Base-by-base conservation (phyloP, 1,140 invertebrate species). In the Cotesia chilonis region DNA sequence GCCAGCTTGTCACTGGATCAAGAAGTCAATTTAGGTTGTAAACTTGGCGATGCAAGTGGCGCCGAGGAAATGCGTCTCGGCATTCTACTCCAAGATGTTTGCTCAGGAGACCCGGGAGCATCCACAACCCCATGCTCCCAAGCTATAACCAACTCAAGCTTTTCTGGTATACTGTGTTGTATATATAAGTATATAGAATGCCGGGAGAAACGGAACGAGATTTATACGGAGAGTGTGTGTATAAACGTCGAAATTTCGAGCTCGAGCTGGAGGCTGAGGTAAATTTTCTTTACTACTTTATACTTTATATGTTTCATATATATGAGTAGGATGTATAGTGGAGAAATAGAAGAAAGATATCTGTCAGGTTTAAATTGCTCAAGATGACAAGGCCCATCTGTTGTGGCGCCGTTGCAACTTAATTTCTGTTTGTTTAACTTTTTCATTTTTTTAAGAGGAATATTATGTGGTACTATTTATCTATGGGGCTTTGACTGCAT, bases 381-480 rank as follows among this genome's bases (percentile, higher is more conserved):
- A 63, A 71, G 67, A 83, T 85, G 84, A 87, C 80, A 76, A 79
- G 82, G 82, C 81, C 81, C 85, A 87, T 87, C 84, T 85, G 85
- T 76, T 78, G 77, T 85, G 85, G 85, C 85, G 85, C 84, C 85
- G 81, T 84, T 47, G 41, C 41, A 47, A 82, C 72, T 71, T 74
- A 78, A 59, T 80, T 83, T 83, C 83, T 85, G 83, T 85, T 86
- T 85, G 81, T 84, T 83, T 85, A 83, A 82, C 80, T 81, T 84
- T 75, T 69, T 47, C 6, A 41, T 35, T 47, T 28, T 47, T 47
- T 47, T 47, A 47, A 5, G 10, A 47, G 10, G 5, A 47, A 47
- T 47, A 47, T 47, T 47, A 2, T 9, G 5, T 47, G 41, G 6
- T 47, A 47, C 41, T 47, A 10, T 47, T 47, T 47, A 9, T 47